Percentiles rank a stretch among this genome's conserved stretches.
Conservation (phyloP, 2,797 vertebrate genomes). For the Austrolebias charrua region DNA sequence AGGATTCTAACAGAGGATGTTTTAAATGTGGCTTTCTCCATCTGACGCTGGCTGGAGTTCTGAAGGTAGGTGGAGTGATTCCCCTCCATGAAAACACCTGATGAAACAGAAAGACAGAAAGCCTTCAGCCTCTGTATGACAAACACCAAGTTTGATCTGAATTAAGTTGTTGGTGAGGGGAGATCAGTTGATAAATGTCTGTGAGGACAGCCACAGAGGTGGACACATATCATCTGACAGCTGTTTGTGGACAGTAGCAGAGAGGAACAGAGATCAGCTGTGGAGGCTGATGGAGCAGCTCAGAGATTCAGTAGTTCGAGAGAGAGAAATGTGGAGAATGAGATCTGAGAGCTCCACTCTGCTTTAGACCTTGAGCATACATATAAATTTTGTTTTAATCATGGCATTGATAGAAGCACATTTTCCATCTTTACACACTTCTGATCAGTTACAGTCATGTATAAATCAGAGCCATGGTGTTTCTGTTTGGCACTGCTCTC, state of each 20-base stretch:
- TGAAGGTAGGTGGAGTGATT: slow-evolving; percentile 50
- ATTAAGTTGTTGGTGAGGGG: slow-evolving; percentile 27
- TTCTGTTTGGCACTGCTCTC: slow-evolving; percentile 1
- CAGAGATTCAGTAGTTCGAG: not conserved
- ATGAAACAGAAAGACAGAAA: not conserved
- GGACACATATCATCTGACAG: not conserved
- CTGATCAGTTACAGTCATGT: not conserved
- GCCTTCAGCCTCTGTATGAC: not conserved
- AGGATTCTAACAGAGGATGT: slow-evolving; percentile 5
- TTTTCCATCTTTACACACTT: not conserved
- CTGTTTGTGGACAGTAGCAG: too few relatives aligned
- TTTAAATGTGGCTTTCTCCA: slow-evolving; percentile 24
- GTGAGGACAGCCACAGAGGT: slow-evolving; percentile 11
- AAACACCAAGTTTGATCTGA: slow-evolving; percentile 9
- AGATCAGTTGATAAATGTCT: slow-evolving; percentile 21
- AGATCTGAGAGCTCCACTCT: too few relatives aligned
- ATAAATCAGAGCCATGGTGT: not conserved
- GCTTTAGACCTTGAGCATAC: not conserved
- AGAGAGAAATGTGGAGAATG: too few relatives aligned
- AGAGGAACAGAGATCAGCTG: slow-evolving; percentile 8
- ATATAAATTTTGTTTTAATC: not conserved
- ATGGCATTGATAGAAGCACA: not conserved
- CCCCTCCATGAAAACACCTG: slow-evolving; percentile 24
- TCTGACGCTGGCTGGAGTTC: slow-evolving; percentile 8
- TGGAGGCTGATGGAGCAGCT: slow-evolving; percentile 27